Evolutionary conservation across 2,113 vertebrate species (phyloP).

Genomic region (Eptesicus fuscus): DNA sequence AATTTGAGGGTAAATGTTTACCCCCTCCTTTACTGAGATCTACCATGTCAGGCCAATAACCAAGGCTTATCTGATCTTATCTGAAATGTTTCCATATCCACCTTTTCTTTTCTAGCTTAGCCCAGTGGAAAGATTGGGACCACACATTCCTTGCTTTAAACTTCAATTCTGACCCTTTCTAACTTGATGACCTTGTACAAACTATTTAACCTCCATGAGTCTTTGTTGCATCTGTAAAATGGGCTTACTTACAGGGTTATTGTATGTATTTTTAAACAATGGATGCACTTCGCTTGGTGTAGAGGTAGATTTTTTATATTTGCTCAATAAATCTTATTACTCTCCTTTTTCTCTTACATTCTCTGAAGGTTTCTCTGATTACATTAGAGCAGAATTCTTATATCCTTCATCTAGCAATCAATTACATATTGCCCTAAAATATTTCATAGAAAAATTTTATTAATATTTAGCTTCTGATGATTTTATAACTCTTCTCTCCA

Average conservation of each 20-base stretch:
- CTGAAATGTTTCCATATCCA: not conserved
- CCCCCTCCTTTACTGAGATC: not conserved
- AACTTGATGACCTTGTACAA: not conserved
- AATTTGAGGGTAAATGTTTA: not conserved
- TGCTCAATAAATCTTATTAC: not conserved
- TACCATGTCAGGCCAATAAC: not conserved
- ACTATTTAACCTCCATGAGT: not conserved
- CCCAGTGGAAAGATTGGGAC: not conserved
- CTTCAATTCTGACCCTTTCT: not conserved
- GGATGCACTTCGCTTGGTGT: not conserved
- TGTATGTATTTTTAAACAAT: not conserved
- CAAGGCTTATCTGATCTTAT: not conserved
- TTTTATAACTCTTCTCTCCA: slow-evolving; percentile 14
- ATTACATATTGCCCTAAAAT: not conserved
- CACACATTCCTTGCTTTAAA: not conserved
- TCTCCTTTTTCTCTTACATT: not conserved
- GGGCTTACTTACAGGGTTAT: not conserved
- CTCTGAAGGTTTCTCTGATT: not conserved
- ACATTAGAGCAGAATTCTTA: not conserved
- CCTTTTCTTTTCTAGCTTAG: not conserved
- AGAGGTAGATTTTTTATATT: not conserved
- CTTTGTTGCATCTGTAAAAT: not conserved
- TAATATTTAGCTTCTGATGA: slow-evolving; percentile 15
- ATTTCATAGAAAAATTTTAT: slow-evolving; percentile 17
- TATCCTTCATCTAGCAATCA: not conserved